phyloP scores from a whole-genome alignment of 92 coral and sea anemone genomes.

The Parazoanthus swiftii region DNA sequence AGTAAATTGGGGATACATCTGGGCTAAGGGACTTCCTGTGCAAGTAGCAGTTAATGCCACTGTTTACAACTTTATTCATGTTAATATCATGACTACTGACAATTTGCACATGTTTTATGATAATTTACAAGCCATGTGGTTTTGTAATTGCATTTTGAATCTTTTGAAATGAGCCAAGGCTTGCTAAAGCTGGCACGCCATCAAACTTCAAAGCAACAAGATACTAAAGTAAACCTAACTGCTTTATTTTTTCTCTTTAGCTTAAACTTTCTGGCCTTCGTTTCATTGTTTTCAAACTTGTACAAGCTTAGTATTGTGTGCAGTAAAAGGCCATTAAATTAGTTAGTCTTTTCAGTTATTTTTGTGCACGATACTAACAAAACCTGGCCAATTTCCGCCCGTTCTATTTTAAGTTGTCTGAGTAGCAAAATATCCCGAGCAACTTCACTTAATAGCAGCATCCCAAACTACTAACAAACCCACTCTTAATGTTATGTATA shows the following conservation, averaged over 20 bases:
- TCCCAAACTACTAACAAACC: neutral
- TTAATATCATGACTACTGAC: conserved; percentile 14
- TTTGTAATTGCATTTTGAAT: conserved; percentile 37
- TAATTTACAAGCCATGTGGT: conserved; percentile 37
- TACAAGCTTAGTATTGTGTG: neutral
- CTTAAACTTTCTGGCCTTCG: neutral
- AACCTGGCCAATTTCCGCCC: conserved; percentile 7
- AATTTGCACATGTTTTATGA: conserved; percentile 42
- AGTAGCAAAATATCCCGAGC: neutral
- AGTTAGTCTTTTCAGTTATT: neutral
- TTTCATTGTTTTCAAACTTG: neutral
- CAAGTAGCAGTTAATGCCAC: neutral
- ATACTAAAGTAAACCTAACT: neutral
- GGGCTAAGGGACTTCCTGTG: neutral
- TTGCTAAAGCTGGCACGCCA: conserved; percentile 19
- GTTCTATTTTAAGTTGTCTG: neutral
- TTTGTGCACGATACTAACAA: conserved; percentile 23
- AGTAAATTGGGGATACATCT: neutral
- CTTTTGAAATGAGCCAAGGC: conserved; percentile 17
- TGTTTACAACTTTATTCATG: neutral
- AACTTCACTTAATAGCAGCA: neutral
- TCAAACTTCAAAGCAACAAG: conserved; percentile 3
- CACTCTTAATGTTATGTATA: neutral
- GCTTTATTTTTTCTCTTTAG: neutral
- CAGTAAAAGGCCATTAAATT: conserved; percentile 30